Base-by-base conservation (phyloP, 2,888 invertebrate species). In the Gasteruption jaculator region DNA sequence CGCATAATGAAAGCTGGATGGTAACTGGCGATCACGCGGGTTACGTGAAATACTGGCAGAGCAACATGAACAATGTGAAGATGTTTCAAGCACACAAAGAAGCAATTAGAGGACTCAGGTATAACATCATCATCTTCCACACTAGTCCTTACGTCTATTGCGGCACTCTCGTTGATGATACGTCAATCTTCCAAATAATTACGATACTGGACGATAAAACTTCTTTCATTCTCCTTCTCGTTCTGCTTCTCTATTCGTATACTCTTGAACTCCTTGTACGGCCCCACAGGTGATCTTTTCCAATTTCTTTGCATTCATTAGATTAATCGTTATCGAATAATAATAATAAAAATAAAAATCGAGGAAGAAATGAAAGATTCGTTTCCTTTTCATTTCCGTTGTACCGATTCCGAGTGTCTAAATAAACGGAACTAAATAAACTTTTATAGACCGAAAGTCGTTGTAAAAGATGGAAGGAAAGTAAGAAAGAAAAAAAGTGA, bases 41-140 rank as follows among this genome's bases (percentile, higher is more conserved):
- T 46, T 99, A 91, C 72, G 93, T 99, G 52, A 99, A 99, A 70
- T 99, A 99, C 76, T 99, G 99, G 99, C 99, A 99, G 79, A 93
- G 95, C 60, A 99, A 99, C 75, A 99, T 99, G 99, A 99, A 99
- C 78, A 99, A 99, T 77, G 99, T 99, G 43, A 97, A 99, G 81
- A 97, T 99, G 95, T 99, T 94, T 79, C 97, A 97, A 76, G 99
- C 97, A 42, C 99, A 99, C 75, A 97, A 99, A 82, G 99, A 99
- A 80, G 92, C 99, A 54, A 88, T 99, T 60, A 84, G 99, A 74
- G 96, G 96, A 76, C 88, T 99, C 79, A 91, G 91, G 91, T 92
- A 85, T 79, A 75, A 65, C 57, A 52, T 49, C 49, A 44, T 49
- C 12, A 57, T 58, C 63, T 57, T 67, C 65, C 63, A 65, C 60